phyloP scores from a whole-genome alignment of 2,888 invertebrate genomes.

The Ptycholaimellus sp. region DNA sequence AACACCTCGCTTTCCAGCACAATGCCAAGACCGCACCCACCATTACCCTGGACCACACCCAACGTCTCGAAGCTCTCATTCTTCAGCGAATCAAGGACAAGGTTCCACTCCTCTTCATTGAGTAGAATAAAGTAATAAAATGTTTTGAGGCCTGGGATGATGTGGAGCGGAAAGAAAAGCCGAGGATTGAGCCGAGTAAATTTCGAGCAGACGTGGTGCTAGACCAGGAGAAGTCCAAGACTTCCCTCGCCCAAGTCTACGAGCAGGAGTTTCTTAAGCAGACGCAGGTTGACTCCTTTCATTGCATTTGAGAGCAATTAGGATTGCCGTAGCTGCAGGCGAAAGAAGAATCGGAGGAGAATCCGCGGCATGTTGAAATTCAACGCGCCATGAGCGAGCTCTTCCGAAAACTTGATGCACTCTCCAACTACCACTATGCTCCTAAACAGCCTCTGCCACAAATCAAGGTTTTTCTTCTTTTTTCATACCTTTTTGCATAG shows the following conservation, averaged over 20 bases:
- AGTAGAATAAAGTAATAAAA: too few relatives aligned
- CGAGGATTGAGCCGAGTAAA: conserved; percentile 50
- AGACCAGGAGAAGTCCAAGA: conserved; percentile 76
- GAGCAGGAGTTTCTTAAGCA: conserved; percentile 38
- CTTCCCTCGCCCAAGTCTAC: conserved; percentile 70
- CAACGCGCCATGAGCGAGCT: conserved; percentile 45
- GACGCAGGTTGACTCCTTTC: conserved; percentile 27
- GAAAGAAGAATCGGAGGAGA: conserved; percentile 30
- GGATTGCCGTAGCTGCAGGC: conserved; percentile 27
- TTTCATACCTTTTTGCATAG: neutral
- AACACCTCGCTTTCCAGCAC: conserved; percentile 38
- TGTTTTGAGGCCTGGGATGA: conserved; percentile 57
- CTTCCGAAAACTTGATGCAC: conserved; percentile 60
- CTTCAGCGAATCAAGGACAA: conserved; percentile 58
- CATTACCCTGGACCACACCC: conserved; percentile 65
- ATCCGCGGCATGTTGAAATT: conserved; percentile 52
- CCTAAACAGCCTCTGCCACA: conserved; percentile 42
- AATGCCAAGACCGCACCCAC: conserved; percentile 40
- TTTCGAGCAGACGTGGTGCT: conserved; percentile 63
- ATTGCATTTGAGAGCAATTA: neutral
- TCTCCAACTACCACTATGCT: conserved; percentile 73
- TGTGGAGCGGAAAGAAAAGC: conserved; percentile 58
- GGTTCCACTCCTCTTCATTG: conserved; percentile 11
- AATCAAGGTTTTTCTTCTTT: neutral
- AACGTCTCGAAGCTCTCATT: conserved; percentile 63